Evolutionary conservation across 2,797 vertebrate species (phyloP).

Genomic region (Buphagus erythrorhynchus): DNA sequence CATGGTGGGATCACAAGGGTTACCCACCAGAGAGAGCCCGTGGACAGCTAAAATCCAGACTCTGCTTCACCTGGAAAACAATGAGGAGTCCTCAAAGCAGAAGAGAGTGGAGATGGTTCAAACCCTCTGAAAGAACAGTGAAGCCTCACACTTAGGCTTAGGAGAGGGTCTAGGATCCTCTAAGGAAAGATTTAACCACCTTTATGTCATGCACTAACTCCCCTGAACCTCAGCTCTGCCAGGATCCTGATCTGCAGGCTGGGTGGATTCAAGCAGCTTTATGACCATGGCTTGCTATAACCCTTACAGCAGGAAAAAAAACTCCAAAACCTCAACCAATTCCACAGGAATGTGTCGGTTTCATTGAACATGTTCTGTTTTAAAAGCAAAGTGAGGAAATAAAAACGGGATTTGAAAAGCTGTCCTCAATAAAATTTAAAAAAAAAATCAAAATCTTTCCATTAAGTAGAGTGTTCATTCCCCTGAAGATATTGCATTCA

Average conservation of each 20-base stretch:
- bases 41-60: background rate
- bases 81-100: background rate
- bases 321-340: background rate
- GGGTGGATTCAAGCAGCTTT: background rate
- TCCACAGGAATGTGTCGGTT: background rate
- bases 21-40: background rate
- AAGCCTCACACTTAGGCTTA: fast-evolving
- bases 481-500: background rate
- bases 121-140: background rate
- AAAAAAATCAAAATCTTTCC: background rate
- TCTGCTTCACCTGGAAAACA: background rate
- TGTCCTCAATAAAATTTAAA: background rate
- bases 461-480: background rate
- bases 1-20: background rate
- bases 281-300: background rate
- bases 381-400: background rate
- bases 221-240: background rate
- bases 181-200: background rate
- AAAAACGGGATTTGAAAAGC: background rate
- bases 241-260: background rate
- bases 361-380: background rate
- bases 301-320: background rate
- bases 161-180: background rate
- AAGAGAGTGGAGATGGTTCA: background rate
- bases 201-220: background rate